Evolutionary conservation across 1,140 invertebrate genomes (phyloP).

Genomic region (Pemphigus obesinymphae): DNA sequence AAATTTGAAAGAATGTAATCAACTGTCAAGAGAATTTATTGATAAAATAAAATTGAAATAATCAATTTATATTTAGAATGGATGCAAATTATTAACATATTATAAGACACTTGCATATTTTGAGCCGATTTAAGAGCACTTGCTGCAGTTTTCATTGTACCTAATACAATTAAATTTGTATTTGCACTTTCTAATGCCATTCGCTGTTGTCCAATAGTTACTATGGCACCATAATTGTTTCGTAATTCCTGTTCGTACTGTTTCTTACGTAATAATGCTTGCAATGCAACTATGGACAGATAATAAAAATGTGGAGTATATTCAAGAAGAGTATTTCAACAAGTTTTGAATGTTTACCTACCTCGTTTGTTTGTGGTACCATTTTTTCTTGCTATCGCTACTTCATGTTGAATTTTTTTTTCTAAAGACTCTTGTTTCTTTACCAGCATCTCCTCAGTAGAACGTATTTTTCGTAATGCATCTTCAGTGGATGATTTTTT

Average conservation of each 20-base stretch:
- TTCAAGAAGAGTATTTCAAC: not conserved
- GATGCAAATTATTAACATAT: not conserved
- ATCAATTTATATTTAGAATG: not conserved
- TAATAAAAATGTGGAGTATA: not conserved
- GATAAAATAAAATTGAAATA: too few relatives aligned
- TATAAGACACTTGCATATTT: conserved; percentile 72
- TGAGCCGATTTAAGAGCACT: conserved; percentile 93
- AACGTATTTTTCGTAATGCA: conserved; percentile 93
- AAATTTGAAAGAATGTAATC: too few relatives aligned
- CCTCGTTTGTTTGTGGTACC: conserved; percentile 96
- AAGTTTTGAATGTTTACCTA: conserved; percentile 50
- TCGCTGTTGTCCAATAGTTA: conserved; percentile 96
- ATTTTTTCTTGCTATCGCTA: conserved; percentile 83
- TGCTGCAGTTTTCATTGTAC: conserved; percentile 92
- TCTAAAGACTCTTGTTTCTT: conserved; percentile 98
- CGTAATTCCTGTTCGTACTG: conserved; percentile 93
- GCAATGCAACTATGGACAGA: conserved; percentile 65
- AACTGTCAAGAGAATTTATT: too few relatives aligned
- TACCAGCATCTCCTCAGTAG: conserved; percentile 95
- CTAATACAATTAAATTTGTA: conserved; percentile 95
- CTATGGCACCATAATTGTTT: conserved; percentile 97
- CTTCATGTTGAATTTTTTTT: conserved; percentile 89
- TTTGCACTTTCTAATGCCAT: conserved; percentile 98
- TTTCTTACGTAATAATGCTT: conserved; percentile 97
- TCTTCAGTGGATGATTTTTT: conserved; percentile 86